Evolutionary conservation across 2,797 vertebrate species (phyloP).

Genomic region (Phataginus tetradactyla): DNA sequence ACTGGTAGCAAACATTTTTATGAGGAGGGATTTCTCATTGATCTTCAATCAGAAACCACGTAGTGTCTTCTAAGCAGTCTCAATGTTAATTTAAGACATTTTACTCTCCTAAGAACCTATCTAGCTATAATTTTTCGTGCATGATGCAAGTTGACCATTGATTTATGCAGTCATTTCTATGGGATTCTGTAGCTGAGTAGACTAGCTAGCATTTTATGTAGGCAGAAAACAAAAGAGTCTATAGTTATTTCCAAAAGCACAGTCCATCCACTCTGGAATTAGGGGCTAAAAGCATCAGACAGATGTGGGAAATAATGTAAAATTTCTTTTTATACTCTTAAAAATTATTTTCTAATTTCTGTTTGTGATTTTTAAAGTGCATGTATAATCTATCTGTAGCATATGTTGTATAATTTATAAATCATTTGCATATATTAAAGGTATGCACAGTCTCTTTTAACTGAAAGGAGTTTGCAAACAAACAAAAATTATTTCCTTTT

Average conservation of each 20-base stretch:
- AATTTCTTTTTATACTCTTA: neutral
- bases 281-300: neutral
- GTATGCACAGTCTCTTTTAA: neutral
- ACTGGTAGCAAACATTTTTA: neutral
- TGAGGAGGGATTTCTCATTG: neutral
- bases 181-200: neutral
- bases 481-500: neutral
- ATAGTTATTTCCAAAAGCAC: neutral
- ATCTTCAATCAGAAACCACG: conserved; percentile 44
- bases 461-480: neutral
- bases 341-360: neutral
- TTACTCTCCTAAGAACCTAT: neutral
- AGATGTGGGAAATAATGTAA: neutral
- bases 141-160: neutral
- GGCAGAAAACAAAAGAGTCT: neutral
- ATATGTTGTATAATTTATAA: conserved; percentile 21
- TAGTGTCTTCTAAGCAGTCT: neutral
- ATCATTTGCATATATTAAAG: conserved; percentile 30
- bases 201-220: neutral
- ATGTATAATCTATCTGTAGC: neutral
- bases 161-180: neutral
- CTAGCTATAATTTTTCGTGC: neutral
- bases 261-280: neutral
- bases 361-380: conserved; percentile 15
- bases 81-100: neutral